Evolutionary conservation across 2,113 vertebrate species (phyloP).

Genomic region (Trematocara variabile): DNA sequence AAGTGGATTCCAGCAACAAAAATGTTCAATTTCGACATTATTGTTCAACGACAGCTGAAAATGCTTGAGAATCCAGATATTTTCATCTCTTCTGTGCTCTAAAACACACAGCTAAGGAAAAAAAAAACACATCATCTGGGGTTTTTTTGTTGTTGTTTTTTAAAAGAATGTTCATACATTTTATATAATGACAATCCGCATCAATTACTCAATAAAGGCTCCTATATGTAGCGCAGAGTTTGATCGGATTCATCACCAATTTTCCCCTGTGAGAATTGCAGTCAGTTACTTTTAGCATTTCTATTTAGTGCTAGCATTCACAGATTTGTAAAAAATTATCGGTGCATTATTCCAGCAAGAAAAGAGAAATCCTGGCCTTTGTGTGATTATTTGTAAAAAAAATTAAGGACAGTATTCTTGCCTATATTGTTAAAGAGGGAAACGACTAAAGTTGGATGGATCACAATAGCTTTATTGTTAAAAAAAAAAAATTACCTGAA

Average conservation of each 20-base stretch:
- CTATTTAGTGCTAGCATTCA: neutral
- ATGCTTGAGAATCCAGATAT: slow-evolving; percentile 8
- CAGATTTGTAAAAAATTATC: neutral
- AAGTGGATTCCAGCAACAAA: slow-evolving; percentile 29
- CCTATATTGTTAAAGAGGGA: neutral
- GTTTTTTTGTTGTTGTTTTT: neutral
- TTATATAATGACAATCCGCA: slow-evolving; percentile 1
- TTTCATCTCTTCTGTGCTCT: neutral
- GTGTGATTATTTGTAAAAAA: neutral
- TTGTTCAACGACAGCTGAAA: slow-evolving; percentile 23
- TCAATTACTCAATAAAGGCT: neutral
- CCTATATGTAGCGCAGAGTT: neutral
- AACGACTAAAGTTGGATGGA: neutral
- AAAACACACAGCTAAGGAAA: slow-evolving; percentile 27
- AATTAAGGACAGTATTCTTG: neutral
- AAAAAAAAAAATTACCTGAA: neutral
- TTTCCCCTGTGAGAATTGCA: neutral
- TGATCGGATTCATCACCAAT: neutral
- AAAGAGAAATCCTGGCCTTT: neutral
- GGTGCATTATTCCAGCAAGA: neutral
- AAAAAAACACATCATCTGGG: neutral
- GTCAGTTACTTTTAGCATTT: neutral
- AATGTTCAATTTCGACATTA: slow-evolving; percentile 43
- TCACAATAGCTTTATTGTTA: neutral
- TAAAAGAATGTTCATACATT: neutral